Percentiles rank a stretch among this genome's conserved stretches.
These are phyloP conservation scores for Electrona antarctica DNA, from an alignment of 2,113 vertebrate genomes.

Conservation along the genomic window DNA sequence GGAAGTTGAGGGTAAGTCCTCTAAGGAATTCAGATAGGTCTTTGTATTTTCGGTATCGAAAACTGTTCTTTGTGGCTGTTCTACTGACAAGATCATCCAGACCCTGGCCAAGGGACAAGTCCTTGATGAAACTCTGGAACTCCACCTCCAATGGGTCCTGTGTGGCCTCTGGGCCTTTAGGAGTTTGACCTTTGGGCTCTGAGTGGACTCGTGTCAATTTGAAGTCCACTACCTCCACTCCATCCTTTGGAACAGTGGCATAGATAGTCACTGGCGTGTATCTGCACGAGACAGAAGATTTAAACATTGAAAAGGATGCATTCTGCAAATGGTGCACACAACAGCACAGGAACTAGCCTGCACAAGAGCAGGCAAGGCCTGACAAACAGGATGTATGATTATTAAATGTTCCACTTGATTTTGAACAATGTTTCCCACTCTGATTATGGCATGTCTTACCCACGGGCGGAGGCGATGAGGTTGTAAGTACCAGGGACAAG, in stretches of 20 bases:
- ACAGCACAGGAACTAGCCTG: neutral
- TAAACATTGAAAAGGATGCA: neutral
- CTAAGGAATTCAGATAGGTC: constrained; percentile 86
- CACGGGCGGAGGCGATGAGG: constrained; percentile 88
- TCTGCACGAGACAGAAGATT: constrained; percentile 67
- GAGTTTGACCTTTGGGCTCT: constrained; percentile 62
- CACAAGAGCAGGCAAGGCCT: no score
- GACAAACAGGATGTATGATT: neutral
- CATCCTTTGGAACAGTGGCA: constrained; percentile 80
- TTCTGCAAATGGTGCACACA: neutral
- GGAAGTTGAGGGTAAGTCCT: constrained; percentile 91
- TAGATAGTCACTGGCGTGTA: constrained; percentile 83
- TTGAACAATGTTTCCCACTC: neutral
- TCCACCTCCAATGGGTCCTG: constrained; percentile 82
- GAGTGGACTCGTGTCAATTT: constrained; percentile 79
- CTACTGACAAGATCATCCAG: constrained; percentile 83
- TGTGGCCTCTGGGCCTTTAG: constrained; percentile 58
- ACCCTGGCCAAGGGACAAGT: constrained; percentile 88
- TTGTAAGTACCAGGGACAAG: constrained; percentile 86
- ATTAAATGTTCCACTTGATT: neutral
- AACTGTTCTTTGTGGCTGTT: constrained; percentile 82
- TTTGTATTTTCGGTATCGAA: constrained; percentile 86
- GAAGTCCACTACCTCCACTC: constrained; percentile 87
- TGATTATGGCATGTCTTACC: constrained; percentile 75
- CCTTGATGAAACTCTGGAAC: constrained; percentile 88